Conservation (phyloP, 2,888 invertebrate genomes). For the Himalopsyche japonica region DNA sequence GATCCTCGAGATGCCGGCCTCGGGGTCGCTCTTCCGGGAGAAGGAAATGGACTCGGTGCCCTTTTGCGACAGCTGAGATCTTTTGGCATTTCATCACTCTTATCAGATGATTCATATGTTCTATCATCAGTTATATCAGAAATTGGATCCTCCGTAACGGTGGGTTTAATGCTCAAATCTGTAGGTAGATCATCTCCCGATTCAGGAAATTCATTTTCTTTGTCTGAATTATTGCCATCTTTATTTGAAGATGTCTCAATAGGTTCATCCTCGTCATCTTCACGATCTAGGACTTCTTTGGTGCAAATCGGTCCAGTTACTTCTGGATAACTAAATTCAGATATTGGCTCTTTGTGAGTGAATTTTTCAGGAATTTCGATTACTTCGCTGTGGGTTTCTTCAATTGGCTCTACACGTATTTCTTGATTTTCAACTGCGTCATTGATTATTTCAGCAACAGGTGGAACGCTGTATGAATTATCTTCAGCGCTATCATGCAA, state of each 20-base stretch:
- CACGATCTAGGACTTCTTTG: background rate
- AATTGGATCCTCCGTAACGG: slow-evolving; percentile 42
- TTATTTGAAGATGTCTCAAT: slow-evolving; percentile 12
- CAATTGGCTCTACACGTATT: background rate
- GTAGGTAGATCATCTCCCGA: slow-evolving; percentile 59
- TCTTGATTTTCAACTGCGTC: background rate
- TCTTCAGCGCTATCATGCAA: background rate
- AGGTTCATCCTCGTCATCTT: slow-evolving; percentile 39
- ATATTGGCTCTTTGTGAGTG: background rate
- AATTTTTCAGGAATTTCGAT: background rate
- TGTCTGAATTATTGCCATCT: slow-evolving; percentile 36
- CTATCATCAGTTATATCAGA: slow-evolving; percentile 42
- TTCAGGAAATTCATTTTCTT: slow-evolving; percentile 41
- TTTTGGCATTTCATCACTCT: slow-evolving; percentile 62
- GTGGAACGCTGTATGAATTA: background rate
- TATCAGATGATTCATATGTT: slow-evolving; percentile 50
- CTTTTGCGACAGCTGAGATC: slow-evolving; percentile 64
- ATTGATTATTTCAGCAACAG: background rate
- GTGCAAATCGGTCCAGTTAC: background rate
- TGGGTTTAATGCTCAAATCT: slow-evolving; percentile 53
- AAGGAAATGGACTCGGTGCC: slow-evolving; percentile 53
- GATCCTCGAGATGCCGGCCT: slow-evolving; percentile 71
- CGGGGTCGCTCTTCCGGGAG: slow-evolving; percentile 55
- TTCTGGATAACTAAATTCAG: background rate
- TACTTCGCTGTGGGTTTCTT: background rate